A percentile compares a stretch with the other conserved stretches of the same genome.
Conservation (phyloP, 2,113 vertebrate species). For the Oenanthe oenanthe region DNA sequence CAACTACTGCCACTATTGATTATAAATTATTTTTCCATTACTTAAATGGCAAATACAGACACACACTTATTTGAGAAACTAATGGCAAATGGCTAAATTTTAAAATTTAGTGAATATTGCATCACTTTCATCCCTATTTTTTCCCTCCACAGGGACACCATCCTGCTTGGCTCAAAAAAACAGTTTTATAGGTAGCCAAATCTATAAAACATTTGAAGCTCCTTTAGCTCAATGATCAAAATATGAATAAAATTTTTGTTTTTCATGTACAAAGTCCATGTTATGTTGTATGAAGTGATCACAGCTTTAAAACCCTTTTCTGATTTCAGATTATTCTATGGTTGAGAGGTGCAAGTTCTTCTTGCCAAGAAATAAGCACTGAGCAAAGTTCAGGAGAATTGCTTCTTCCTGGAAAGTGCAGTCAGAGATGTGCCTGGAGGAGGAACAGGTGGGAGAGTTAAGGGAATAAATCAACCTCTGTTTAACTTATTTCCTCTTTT, state of each 20-base stretch:
- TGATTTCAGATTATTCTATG: not conserved
- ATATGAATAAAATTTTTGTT: not conserved
- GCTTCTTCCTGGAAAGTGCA: not conserved
- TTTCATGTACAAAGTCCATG: not conserved
- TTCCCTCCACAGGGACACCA: no score
- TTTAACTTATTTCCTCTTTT: not conserved
- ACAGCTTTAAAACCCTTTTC: not conserved
- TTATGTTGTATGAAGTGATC: not conserved
- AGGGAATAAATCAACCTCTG: not conserved
- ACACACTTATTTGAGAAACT: not conserved
- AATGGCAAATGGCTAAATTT: not conserved
- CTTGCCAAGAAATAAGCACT: slow-evolving; percentile 24
- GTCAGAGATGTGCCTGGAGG: not conserved
- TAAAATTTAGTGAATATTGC: not conserved
- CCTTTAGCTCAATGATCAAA: not conserved
- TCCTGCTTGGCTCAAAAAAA: not conserved
- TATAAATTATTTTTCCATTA: not conserved
- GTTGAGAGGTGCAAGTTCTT: slow-evolving; percentile 32
- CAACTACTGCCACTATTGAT: not conserved
- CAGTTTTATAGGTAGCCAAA: not conserved
- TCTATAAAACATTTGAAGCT: not conserved
- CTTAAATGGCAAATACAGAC: not conserved
- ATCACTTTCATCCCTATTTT: not conserved
- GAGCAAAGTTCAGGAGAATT: not conserved
- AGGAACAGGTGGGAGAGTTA: not conserved